phyloP scores from a whole-genome alignment of 2,888 invertebrate species.

The Drosophila aldrichi region DNA sequence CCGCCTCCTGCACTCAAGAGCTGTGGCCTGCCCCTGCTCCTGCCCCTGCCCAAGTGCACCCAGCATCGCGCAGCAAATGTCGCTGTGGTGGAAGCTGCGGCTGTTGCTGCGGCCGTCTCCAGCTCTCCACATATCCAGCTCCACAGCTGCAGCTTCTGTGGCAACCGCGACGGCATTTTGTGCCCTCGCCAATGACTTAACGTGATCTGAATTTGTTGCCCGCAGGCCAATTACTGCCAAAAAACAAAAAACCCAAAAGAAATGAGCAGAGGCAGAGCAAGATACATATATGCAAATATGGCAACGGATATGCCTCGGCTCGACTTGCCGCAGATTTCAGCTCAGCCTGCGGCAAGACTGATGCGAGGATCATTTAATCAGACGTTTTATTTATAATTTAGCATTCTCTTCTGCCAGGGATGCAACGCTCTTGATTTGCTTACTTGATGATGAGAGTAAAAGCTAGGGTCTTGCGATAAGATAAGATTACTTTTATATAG shows the following conservation, averaged over 20 bases:
- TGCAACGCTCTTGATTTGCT: background rate
- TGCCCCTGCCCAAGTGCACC: slow-evolving; percentile 13
- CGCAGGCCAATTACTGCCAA: slow-evolving; percentile 76
- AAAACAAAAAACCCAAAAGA: slow-evolving; percentile 26
- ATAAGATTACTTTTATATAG: background rate
- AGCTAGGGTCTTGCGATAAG: too few species aligned
- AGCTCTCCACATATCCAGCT: slow-evolving; percentile 4
- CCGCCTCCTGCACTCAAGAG: slow-evolving; percentile 54
- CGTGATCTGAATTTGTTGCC: slow-evolving; percentile 82
- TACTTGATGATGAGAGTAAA: background rate
- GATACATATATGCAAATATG: slow-evolving; percentile 59
- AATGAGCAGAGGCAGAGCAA: background rate
- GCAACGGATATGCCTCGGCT: slow-evolving; percentile 38
- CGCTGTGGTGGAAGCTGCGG: slow-evolving; percentile 53
- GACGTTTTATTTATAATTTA: slow-evolving; percentile 10
- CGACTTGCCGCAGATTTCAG: slow-evolving; percentile 20
- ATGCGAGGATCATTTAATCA: slow-evolving; percentile 12
- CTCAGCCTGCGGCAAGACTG: slow-evolving; percentile 1
- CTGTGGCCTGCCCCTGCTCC: slow-evolving; percentile 5
- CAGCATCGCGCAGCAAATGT: slow-evolving; percentile 27
- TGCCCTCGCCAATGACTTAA: slow-evolving; percentile 71
- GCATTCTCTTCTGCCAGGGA: background rate
- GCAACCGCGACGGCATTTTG: slow-evolving; percentile 70
- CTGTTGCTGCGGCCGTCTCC: slow-evolving; percentile 42
- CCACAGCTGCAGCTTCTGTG: slow-evolving; percentile 27